A percentile compares a stretch with the other conserved stretches of the same genome.
These are phyloP conservation scores for Lithophane leautieri DNA, from an alignment of 2,888 invertebrate species.

Conservation along the genomic window DNA sequence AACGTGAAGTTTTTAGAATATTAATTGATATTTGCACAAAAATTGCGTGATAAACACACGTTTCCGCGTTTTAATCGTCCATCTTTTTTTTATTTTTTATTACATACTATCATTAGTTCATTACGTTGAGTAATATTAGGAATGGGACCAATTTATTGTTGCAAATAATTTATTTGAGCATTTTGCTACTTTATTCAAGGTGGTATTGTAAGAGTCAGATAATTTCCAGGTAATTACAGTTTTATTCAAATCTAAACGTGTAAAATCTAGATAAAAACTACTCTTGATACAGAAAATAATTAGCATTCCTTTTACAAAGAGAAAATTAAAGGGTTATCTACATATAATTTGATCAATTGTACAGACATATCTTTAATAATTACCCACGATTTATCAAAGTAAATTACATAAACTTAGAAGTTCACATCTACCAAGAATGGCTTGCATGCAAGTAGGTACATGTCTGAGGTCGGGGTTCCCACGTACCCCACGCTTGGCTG, in stretches of 20 bases:
- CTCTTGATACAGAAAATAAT: slow-evolving; percentile 21
- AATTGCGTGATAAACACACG: slow-evolving; percentile 52
- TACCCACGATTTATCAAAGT: slow-evolving; percentile 47
- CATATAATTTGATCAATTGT: slow-evolving; percentile 39
- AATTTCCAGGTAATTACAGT: neutral
- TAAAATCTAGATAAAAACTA: slow-evolving; percentile 2
- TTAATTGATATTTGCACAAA: slow-evolving; percentile 55
- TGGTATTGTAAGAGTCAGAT: neutral
- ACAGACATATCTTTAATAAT: slow-evolving; percentile 43
- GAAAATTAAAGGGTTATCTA: slow-evolving; percentile 20
- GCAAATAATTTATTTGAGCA: slow-evolving; percentile 16
- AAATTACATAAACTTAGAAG: slow-evolving; percentile 28
- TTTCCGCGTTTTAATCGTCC: slow-evolving; percentile 47
- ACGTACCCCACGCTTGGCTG: slow-evolving; percentile 59
- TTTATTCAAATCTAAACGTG: neutral
- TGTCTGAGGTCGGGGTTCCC: slow-evolving; percentile 52
- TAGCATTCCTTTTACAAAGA: slow-evolving; percentile 1
- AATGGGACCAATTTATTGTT: slow-evolving; percentile 20
- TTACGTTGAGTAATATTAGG: slow-evolving; percentile 26
- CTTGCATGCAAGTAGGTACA: slow-evolving; percentile 3
- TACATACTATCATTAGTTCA: slow-evolving; percentile 25
- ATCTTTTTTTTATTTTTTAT: slow-evolving; percentile 47
- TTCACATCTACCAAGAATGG: slow-evolving; percentile 42
- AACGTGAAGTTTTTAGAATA: slow-evolving; percentile 12
- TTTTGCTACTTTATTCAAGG: neutral